Conservation (phyloP, 2,113 vertebrate genomes). For the Sander lucioperca region DNA sequence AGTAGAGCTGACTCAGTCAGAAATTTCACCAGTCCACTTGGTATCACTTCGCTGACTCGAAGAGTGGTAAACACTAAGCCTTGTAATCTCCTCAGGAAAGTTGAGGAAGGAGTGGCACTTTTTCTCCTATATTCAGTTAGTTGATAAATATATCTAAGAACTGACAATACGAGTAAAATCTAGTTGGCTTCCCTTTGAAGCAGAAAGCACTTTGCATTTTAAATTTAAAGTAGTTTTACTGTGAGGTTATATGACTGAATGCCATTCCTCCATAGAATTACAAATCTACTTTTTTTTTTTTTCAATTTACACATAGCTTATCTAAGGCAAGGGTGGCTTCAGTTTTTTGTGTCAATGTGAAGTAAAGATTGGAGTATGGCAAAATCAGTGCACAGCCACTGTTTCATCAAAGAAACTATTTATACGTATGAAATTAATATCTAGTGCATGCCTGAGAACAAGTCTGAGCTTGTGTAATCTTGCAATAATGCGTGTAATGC, state of each 20-base stretch:
- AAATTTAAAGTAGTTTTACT: neutral
- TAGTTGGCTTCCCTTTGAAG: neutral
- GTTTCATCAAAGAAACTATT: neutral
- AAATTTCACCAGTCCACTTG: slow-evolving; percentile 30
- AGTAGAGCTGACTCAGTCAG: slow-evolving; percentile 47
- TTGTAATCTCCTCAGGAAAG: slow-evolving; percentile 9
- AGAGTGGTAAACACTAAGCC: slow-evolving; percentile 25
- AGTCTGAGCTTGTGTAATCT: slow-evolving; percentile 7
- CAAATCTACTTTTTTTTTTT: neutral
- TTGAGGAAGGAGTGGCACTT: neutral
- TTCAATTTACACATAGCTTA: neutral
- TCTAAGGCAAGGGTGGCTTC: neutral
- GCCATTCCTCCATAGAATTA: neutral
- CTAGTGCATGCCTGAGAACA: neutral
- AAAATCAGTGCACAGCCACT: neutral
- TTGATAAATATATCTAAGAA: neutral
- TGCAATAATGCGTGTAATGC: no score
- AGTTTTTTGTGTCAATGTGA: neutral
- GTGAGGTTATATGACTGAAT: neutral
- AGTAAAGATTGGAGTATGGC: neutral
- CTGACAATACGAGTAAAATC: neutral
- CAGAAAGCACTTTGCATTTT: neutral
- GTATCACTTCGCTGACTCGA: slow-evolving; percentile 48
- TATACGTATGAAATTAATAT: slow-evolving; percentile 1
- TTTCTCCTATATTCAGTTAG: neutral